These are phyloP conservation scores for Leptura quadrifasciata DNA, from an alignment of 2,888 invertebrate genomes.

Conservation along the genomic window DNA sequence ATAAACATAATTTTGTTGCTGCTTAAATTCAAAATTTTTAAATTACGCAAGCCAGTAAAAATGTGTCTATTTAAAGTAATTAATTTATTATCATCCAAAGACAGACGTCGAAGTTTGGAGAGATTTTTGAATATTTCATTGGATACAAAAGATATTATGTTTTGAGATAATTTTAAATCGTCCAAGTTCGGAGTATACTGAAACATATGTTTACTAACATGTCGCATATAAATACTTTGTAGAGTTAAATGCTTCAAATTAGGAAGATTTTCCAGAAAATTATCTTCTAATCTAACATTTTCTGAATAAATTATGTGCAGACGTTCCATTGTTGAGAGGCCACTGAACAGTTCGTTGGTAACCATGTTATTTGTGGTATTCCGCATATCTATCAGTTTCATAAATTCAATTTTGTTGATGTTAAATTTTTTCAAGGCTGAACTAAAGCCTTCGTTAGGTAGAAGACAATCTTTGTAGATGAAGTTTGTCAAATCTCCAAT, in stretches of 20 bases:
- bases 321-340: constrained; percentile 34
- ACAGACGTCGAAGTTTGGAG: constrained; percentile 78
- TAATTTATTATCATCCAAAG: constrained; percentile 78
- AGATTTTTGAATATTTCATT: constrained; percentile 79
- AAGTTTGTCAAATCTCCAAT: constrained; percentile 74
- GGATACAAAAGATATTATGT: constrained; percentile 79
- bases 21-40: constrained; percentile 83
- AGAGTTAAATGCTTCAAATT: constrained; percentile 57
- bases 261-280: constrained; percentile 50
- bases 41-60: constrained; percentile 79
- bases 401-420: constrained; percentile 65
- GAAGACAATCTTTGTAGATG: constrained; percentile 76
- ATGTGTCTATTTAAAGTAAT: constrained; percentile 74
- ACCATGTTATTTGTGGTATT: constrained; percentile 19
- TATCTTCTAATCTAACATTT: constrained; percentile 10
- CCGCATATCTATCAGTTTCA: constrained; percentile 47
- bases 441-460: constrained; percentile 74
- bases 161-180: constrained; percentile 82
- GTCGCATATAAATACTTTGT: constrained; percentile 52
- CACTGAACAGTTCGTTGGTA: constrained; percentile 44
- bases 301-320: constrained; percentile 28
- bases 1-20: constrained; percentile 80
- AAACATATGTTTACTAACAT: constrained; percentile 78
- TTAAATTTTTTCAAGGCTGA: constrained; percentile 75
- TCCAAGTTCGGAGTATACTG: constrained; percentile 79